A percentile compares a stretch with the other conserved stretches of the same genome.
Conservation (phyloP, 2,888 invertebrate species). For the Orthosia gothica region DNA sequence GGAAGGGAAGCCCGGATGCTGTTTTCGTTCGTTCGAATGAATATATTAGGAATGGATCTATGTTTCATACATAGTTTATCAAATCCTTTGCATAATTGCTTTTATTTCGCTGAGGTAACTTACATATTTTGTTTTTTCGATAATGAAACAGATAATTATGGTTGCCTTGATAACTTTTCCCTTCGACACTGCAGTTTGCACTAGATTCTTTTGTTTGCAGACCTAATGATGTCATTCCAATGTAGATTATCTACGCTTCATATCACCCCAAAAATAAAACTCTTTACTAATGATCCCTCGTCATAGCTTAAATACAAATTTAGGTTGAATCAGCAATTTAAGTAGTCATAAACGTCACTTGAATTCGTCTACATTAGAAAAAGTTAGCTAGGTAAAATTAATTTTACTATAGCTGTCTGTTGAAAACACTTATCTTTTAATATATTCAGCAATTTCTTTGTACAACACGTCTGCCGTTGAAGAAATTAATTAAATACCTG, state of each 20-base stretch:
- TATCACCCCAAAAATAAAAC: not conserved
- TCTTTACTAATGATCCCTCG: not conserved
- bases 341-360: not conserved
- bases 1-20: constrained; percentile 13
- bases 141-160: not conserved
- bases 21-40: constrained; percentile 10
- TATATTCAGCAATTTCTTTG: constrained; percentile 27
- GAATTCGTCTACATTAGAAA: constrained; percentile 5
- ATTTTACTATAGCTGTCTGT: constrained; percentile 4
- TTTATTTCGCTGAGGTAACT: not conserved
- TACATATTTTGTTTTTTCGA: not conserved
- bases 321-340: not conserved
- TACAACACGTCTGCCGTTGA: not conserved
- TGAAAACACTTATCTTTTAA: constrained; percentile 28
- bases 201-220: not conserved
- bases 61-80: constrained; percentile 8
- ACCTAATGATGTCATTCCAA: not conserved
- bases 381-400: constrained; percentile 13
- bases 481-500: constrained; percentile 10
- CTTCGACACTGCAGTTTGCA: not conserved
- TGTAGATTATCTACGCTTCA: not conserved
- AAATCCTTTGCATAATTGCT: not conserved
- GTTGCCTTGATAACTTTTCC: not conserved
- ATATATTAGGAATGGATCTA: constrained; percentile 13
- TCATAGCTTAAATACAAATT: not conserved